A percentile compares a stretch with the other conserved stretches of the same genome.
phyloP scores from a whole-genome alignment of 2,113 vertebrate genomes.

The Cathartes aura region DNA sequence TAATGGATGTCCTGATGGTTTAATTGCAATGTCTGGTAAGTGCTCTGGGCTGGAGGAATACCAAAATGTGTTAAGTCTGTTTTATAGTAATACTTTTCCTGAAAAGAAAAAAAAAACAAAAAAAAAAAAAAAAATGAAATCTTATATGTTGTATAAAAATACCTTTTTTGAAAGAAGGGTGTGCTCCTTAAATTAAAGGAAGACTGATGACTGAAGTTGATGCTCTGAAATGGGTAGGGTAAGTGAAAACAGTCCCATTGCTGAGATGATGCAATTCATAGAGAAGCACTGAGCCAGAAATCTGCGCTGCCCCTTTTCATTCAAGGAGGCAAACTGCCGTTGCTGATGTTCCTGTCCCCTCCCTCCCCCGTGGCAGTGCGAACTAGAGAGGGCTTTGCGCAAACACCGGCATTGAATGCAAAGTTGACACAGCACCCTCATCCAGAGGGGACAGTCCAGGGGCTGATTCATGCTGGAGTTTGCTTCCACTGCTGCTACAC shows the following conservation, averaged over 20 bases:
- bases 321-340: background rate
- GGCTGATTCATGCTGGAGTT: background rate
- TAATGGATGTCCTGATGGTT: background rate
- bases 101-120: background rate
- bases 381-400: background rate
- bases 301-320: background rate
- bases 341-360: background rate
- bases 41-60: slow-evolving; percentile 47
- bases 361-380: background rate
- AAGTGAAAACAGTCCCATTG: background rate
- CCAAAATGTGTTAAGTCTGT: slow-evolving; percentile 23
- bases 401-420: background rate
- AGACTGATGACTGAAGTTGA: background rate
- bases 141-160: slow-evolving; percentile 23
- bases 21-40: slow-evolving; percentile 32
- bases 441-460: background rate
- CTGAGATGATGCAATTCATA: background rate
- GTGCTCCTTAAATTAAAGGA: slow-evolving; percentile 8
- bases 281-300: background rate
- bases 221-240: background rate
- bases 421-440: background rate
- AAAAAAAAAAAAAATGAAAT: background rate
- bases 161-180: slow-evolving; percentile 9
- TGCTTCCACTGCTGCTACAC: background rate
- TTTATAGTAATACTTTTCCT: slow-evolving; percentile 49